Conservation (phyloP, 1,140 invertebrate genomes). For the Vanessa tameamea region DNA sequence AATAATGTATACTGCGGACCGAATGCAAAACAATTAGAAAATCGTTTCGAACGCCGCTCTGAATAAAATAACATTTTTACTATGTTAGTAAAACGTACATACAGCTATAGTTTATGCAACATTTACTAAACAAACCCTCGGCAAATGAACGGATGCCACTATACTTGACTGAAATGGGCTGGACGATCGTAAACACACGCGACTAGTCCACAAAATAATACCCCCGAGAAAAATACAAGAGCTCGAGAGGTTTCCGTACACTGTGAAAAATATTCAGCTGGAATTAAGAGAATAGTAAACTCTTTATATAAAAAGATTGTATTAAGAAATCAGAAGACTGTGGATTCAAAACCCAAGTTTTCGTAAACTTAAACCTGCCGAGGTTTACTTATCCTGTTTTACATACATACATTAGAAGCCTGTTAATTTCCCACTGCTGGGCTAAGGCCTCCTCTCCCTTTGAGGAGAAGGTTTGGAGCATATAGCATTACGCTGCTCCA, state of each 20-base stretch:
- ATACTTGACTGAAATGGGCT: constrained; percentile 13
- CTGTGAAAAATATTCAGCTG: neutral
- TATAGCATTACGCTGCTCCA: too few species aligned
- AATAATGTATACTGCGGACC: neutral
- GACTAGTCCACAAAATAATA: constrained; percentile 28
- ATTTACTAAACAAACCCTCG: constrained; percentile 23
- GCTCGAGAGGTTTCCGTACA: constrained; percentile 15
- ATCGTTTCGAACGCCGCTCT: neutral
- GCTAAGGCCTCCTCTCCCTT: too few species aligned
- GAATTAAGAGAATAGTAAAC: constrained; percentile 1
- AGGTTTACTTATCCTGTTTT: too few species aligned
- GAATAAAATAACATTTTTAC: constrained; percentile 12
- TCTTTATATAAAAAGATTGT: neutral
- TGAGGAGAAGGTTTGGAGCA: too few species aligned
- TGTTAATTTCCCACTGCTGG: too few species aligned
- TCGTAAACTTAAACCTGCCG: too few species aligned
- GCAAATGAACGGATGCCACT: constrained; percentile 32
- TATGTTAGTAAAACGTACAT: constrained; percentile 1
- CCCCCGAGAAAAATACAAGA: constrained; percentile 27
- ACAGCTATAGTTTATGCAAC: constrained; percentile 11
- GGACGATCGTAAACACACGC: constrained; percentile 33
- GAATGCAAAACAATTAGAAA: constrained; percentile 8
- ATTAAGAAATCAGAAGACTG: neutral
- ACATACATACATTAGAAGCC: too few species aligned
- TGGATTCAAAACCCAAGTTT: too few species aligned